Base-by-base conservation (phyloP, 1,140 invertebrate genomes). In the Danaus melanippus region DNA sequence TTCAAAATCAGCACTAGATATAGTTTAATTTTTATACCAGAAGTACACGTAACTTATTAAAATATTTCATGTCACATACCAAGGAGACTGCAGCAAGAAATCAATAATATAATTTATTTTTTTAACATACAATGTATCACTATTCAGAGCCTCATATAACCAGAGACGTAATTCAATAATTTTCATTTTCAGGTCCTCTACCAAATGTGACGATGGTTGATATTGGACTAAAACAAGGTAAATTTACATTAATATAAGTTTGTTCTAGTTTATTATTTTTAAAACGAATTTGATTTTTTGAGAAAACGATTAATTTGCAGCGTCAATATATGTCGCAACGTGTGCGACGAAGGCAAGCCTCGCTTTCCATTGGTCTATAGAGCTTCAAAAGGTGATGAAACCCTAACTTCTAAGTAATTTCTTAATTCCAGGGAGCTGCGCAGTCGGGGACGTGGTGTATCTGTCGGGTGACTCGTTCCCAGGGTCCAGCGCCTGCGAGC, bases 401-500 rank as follows among this genome's bases (percentile, higher is more conserved):
- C 21, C 12, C 21, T 42, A 43, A 32, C 7, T 50, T 6, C 10
- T 12, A 21, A 45, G 32, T 62, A 11, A 40, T 9, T 1, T 21
- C 0, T 50, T 12, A 11, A 41, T 79, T 81, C 3, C 74, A 84
- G 81, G 76, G 8, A 79, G 75, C 54, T 92, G 91, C 66, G 87
- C 90, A 0, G 86, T 92, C 12, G 91, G 91, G 49, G 89, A 90
- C 60, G 86, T 90, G 44, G 88, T 90, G 12, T 92, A 92, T 74
- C 80, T 86, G 66, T 71, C 87, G n/a, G 90, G 90, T 2, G 91
- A 92, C 63, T 72, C 85, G 50, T 90, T 92, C 58, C 90, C 90
- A 15, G 90, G 91, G 2, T 85, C 89, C 11, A 83, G 85, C 41
- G 88, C 90, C 8, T 92, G 91, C 75, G 89, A 92, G 70, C 84